phyloP scores from a whole-genome alignment of 2,797 vertebrate species.

The Characodon lateralis region DNA sequence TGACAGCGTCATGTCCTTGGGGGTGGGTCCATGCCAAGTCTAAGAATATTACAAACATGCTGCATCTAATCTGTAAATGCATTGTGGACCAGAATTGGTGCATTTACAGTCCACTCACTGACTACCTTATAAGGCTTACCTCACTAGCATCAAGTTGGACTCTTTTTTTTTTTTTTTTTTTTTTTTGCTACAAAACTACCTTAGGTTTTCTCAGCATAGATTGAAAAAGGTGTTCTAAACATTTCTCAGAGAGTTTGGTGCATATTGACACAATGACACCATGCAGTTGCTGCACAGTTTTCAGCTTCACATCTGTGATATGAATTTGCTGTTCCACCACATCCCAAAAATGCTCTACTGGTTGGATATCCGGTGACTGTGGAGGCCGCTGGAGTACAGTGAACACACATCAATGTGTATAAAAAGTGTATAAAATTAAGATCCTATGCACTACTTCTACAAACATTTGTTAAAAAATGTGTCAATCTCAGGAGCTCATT shows the following conservation, averaged over 20 bases:
- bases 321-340: neutral
- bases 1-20: slow-evolving; percentile 69
- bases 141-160: neutral
- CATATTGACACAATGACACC: neutral
- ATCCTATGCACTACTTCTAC: too few relatives aligned
- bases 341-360: neutral
- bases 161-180: neutral
- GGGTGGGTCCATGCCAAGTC: slow-evolving; percentile 54
- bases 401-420: neutral
- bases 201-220: neutral
- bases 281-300: neutral
- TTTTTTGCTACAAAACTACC: neutral
- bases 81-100: slow-evolving; percentile 41
- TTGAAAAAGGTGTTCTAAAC: neutral
- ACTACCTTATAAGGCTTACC: neutral
- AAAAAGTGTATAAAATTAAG: too few relatives aligned
- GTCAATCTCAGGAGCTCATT: too few relatives aligned
- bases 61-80: slow-evolving; percentile 64
- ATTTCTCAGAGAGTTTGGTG: neutral
- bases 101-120: slow-evolving; percentile 9
- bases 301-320: neutral
- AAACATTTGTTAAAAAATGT: too few relatives aligned
- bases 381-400: neutral
- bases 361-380: neutral
- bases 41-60: slow-evolving; percentile 62